Percentiles rank a stretch among this genome's conserved stretches.
phyloP scores from a whole-genome alignment of 2,888 invertebrate genomes.

The Caenorhabditis drosophilae region DNA sequence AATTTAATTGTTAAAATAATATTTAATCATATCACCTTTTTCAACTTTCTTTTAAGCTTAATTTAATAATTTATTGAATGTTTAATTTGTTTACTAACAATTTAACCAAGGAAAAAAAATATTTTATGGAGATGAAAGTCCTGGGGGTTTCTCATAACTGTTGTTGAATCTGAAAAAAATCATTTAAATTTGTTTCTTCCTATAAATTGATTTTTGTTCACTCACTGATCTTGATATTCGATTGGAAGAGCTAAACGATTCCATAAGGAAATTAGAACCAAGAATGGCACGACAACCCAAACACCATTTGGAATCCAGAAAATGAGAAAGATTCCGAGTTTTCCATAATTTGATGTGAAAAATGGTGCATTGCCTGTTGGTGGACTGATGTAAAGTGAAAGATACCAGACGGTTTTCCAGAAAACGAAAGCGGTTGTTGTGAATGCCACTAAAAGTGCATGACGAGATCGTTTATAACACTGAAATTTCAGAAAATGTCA shows the following conservation, averaged over 20 bases:
- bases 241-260: slow-evolving; percentile 44
- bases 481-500: no score
- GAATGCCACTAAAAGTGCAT: slow-evolving; percentile 59
- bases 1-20: neutral
- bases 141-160: slow-evolving; percentile 38
- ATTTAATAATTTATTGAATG: slow-evolving; percentile 1
- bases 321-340: slow-evolving; percentile 34
- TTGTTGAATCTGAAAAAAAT: slow-evolving; percentile 35
- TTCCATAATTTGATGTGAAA: slow-evolving; percentile 31
- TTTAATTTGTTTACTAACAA: neutral
- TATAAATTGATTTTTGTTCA: slow-evolving; percentile 2
- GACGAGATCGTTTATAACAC: slow-evolving; percentile 54
- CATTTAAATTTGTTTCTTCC: neutral
- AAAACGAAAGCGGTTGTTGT: slow-evolving; percentile 59
- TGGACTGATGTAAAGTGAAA: slow-evolving; percentile 55
- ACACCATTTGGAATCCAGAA: slow-evolving; percentile 49
- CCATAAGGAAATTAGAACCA: slow-evolving; percentile 57
- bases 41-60: neutral
- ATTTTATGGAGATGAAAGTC: slow-evolving; percentile 18
- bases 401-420: slow-evolving; percentile 65
- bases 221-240: slow-evolving; percentile 40
- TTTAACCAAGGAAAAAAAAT: neutral
- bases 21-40: neutral
- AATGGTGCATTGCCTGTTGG: slow-evolving; percentile 45
- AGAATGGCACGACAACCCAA: slow-evolving; percentile 58